Conservation (phyloP, 2,113 vertebrate genomes). For the Vulpes ferrilata region DNA sequence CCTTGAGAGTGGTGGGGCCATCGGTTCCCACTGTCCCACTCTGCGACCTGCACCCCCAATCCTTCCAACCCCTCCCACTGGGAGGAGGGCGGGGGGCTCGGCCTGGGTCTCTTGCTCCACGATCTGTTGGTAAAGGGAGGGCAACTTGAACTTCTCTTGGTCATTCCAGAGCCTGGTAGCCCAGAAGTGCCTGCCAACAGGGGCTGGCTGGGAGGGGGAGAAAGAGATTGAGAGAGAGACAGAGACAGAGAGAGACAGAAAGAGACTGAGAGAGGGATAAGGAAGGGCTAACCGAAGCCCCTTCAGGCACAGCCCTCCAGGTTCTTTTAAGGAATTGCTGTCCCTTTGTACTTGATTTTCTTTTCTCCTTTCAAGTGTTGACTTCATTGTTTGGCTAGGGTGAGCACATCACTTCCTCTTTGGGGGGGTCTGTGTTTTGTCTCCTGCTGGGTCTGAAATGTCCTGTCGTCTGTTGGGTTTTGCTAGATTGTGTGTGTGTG, state of each 20-base stretch:
- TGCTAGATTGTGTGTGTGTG: not conserved
- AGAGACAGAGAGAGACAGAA: not conserved
- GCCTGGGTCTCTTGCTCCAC: slow-evolving; percentile 27
- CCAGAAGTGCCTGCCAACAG: slow-evolving; percentile 68
- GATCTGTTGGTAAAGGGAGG: slow-evolving; percentile 67
- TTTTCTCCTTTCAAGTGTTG: slow-evolving; percentile 73
- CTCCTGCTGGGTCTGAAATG: slow-evolving; percentile 77
- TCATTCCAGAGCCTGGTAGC: slow-evolving; percentile 57
- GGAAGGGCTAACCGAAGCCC: slow-evolving; percentile 8
- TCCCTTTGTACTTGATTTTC: slow-evolving; percentile 76
- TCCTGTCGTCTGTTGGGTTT: slow-evolving; percentile 68
- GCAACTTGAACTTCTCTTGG: slow-evolving; percentile 70
- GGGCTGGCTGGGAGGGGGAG: not conserved
- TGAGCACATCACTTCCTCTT: slow-evolving; percentile 70
- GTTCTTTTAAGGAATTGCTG: slow-evolving; percentile 78
- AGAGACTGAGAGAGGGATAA: slow-evolving; percentile 7
- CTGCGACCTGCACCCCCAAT: rapidly evolving
- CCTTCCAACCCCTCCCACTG: not conserved
- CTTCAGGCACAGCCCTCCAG: slow-evolving; percentile 76
- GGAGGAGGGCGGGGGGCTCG: not conserved
- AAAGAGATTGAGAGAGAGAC: not conserved
- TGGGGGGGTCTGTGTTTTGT: slow-evolving; percentile 61
- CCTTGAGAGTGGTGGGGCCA: not conserved
- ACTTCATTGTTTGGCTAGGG: slow-evolving; percentile 69
- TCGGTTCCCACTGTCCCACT: not conserved